A percentile compares a stretch with the other conserved stretches of the same genome.
Conservation (phyloP, 2,113 vertebrate species). For the Notiomystis cincta region DNA sequence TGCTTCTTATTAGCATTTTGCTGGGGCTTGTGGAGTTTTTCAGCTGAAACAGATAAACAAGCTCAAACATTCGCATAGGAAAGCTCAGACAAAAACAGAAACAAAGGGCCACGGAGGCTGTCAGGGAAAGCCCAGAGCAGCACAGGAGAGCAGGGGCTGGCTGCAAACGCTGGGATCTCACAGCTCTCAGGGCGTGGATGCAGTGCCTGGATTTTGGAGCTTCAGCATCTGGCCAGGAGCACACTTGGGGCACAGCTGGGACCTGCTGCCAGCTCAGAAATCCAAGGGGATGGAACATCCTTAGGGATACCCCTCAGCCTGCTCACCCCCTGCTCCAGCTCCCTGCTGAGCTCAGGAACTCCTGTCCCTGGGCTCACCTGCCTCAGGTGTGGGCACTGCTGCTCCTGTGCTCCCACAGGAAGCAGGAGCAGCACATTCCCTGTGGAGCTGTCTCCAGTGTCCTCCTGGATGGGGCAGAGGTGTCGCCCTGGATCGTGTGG, state of each 20-base stretch:
- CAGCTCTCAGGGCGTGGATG: rapidly evolving
- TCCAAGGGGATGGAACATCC: background rate
- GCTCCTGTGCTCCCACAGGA: background rate
- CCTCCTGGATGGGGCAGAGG: background rate
- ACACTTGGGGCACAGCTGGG: background rate
- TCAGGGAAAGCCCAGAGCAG: background rate
- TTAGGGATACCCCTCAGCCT: no score
- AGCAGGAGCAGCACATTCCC: background rate
- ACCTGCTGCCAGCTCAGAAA: background rate
- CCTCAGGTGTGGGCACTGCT: background rate
- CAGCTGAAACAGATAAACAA: constrained; percentile 38
- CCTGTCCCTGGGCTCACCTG: background rate
- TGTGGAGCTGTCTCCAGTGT: background rate
- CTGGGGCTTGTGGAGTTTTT: constrained; percentile 14
- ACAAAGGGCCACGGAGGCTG: background rate
- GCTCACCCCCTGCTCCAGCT: background rate
- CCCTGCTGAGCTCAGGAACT: background rate
- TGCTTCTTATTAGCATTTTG: constrained; percentile 54
- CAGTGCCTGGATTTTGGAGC: rapidly evolving
- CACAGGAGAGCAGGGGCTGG: background rate
- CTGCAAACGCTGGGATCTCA: rapidly evolving
- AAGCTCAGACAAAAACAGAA: background rate
- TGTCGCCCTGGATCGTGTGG: background rate
- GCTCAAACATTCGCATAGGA: background rate
- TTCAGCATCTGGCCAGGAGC: background rate